Base-by-base conservation (phyloP, 2,113 vertebrate genomes). In the Atherinomorus stipes region DNA sequence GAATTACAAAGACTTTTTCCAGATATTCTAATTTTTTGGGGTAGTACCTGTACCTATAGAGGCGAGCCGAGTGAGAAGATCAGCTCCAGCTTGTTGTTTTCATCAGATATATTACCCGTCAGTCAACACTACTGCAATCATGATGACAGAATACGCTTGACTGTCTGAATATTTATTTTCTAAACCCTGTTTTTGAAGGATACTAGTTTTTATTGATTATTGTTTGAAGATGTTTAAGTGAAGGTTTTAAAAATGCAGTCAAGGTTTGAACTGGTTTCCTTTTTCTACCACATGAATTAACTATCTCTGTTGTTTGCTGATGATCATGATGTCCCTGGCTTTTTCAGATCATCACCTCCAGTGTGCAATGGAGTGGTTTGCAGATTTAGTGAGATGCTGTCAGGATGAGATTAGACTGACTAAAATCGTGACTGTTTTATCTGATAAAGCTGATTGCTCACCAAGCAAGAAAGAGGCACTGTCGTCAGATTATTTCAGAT, bases 301-400 rank as follows among this genome's bases (percentile, higher is more conserved):
- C n/a, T 28, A 45, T 78, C 68, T 71, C 23, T 64, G 37, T 62
- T 78, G 67, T 71, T 65, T 72, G 21, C 58, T 64, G 60, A 64
- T 69, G 58, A 22, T 8, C n/a, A n/a, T n/a, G n/a, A 34, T 42
- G 69, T 82, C 37, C 51, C 58, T 58, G 64, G 56, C 56, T 80
- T 76, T 68, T 58, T 76, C 53, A 70, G 58, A 82, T 49, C 11
- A 42, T 70, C 74, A 75, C 56, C 44, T 88, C 52, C 25, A 40
- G 21, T 64, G 16, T 64, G 25, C 54, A 21, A 21, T 8, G 4
- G 3, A 40, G 58, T 54, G 59, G 16, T 67, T 62, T 71, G 38
- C 49, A 42, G 51, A 12, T 37, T 2, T 18, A n/a, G 2, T 31
- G 31, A 2, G 49, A 49, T 34, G 37, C 18, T 56, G 25, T 25